Base-by-base conservation (phyloP, 2,888 invertebrate genomes). In the Drosophila kanekoi region DNA sequence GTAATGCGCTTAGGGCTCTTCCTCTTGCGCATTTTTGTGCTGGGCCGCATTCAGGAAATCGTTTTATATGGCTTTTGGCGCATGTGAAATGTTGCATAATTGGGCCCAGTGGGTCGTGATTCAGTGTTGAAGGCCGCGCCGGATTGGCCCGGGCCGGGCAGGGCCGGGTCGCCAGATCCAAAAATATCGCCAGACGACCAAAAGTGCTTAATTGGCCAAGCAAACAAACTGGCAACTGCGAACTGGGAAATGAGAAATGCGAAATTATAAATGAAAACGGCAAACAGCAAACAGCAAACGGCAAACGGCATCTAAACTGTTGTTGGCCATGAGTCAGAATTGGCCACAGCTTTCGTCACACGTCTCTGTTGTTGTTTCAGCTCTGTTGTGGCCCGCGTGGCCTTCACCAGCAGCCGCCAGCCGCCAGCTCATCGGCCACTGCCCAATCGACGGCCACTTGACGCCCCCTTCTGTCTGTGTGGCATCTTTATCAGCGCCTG, bases 1-100 rank as follows among this genome's bases (percentile, higher is more conserved):
- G 72, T 82, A 82, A 82, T 78, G 72, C 70, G 86, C 83, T 82
- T 85, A 82, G 48, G 64, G 67, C 41, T 59, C 35, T 59, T 53
- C 28, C 8, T 23, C 23, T 28, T 23, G 32, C 33, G 56, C 14
- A n/a, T 2, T 33, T 49, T 45, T 28, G n/a, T 16, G 44, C 54
- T 59, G 33, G 16, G 28, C 10, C 18, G 60, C 60, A 58, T 48
- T 63, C 71, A 81, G 83, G 87, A 83, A 86, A 86, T 86, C 70
- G 56, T 70, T 81, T 85, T 81, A 59, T 83, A 77, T 81, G 81
- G 84, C 81, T 79, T 84, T 76, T 61, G 54, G 45, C 44, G 64
- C 76, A 69, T 73, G 79, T 59, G 45, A 59, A 57, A 66, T 28
- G 74, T 85, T 82, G 71, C 83, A 85, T 77, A 83, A 83, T 73